Base-by-base conservation (phyloP, 2,797 vertebrate genomes). In the Lepus townsendii region DNA sequence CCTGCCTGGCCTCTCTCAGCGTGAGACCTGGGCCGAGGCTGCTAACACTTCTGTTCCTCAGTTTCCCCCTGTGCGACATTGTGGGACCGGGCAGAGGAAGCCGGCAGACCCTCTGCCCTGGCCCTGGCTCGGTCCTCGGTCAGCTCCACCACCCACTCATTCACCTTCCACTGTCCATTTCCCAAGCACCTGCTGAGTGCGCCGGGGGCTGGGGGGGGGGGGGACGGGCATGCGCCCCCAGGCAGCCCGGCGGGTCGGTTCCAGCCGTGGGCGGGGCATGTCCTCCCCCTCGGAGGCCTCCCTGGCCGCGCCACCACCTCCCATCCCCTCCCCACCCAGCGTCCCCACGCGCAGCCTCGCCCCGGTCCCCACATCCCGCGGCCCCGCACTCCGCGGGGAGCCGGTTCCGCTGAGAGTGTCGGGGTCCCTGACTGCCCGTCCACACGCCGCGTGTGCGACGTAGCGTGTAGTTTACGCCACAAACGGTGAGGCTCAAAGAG, bases 351-450 rank as follows among this genome's bases (percentile, higher is more conserved):
- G 85, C 85, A 60, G 62, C 30, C 96, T 94, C 88, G 30, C 62
- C 90, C 3, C 4, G 79, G 96, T 90, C 95, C 80, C 69, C 96
- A 94, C 77, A 47, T n/a, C 65, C 12, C 0, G 90, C 12, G 85
- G 95, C 14, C 47, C 92, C 88, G 5, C 32, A 4, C 30, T 14
- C 35, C 13, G 0, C 32, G 96, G 88, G 73, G 17, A 8, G 10
- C 73, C 82, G 69, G 83, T 72, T 96, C 96, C 95, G 97, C 96
- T 83, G 97, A 97, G 96, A 97, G 96, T 66, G 96, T 69, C 0
- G 2, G 93, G 82, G 65, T 14, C 19, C 7, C 1, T 35, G 90
- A 6, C 92, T 62, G 88, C 92, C 88, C 95, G 32, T 1, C 0
- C 93, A 3, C 92, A 83, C 83, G 26, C 7, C 12, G 0, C 4